A percentile compares a stretch with the other conserved stretches of the same genome.
Conservation (phyloP, 1,140 invertebrate genomes). For the Campoletis sonorensis region DNA sequence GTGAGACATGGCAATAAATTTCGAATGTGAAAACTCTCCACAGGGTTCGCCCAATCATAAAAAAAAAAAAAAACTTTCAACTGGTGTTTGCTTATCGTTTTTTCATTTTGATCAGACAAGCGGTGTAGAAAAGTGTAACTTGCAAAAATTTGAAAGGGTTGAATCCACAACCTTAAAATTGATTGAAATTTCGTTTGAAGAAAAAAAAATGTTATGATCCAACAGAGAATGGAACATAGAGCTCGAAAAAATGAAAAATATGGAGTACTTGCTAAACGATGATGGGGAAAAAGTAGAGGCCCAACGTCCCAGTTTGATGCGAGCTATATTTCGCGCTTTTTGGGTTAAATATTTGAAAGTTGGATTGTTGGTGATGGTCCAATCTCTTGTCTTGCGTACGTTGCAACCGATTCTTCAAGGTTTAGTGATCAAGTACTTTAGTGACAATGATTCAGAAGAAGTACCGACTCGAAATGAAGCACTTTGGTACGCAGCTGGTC, state of each 20-base stretch:
- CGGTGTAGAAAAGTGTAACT: too few species aligned
- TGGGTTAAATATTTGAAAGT: constrained; percentile 70
- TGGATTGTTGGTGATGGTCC: constrained; percentile 69
- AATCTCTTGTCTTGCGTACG: constrained; percentile 66
- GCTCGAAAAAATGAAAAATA: constrained; percentile 67
- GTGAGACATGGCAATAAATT: too few species aligned
- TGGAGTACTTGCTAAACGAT: constrained; percentile 69
- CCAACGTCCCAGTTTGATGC: constrained; percentile 71
- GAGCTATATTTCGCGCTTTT: constrained; percentile 74
- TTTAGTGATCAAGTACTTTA: constrained; percentile 78
- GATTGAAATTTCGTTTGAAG: too few species aligned
- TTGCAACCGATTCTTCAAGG: constrained; percentile 76
- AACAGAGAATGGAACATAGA: constrained; percentile 61
- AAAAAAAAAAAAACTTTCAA: too few species aligned
- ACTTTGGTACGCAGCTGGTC: constrained; percentile 66
- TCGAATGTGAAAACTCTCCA: too few species aligned
- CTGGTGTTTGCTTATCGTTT: too few species aligned
- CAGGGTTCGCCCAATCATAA: too few species aligned
- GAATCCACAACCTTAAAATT: too few species aligned
- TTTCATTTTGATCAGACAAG: too few species aligned
- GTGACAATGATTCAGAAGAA: constrained; percentile 47
- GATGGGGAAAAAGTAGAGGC: constrained; percentile 67
- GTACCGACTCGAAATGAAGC: constrained; percentile 63
- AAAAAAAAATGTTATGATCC: background rate
- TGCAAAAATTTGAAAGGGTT: too few species aligned